Evolutionary conservation across 2,797 vertebrate genomes (phyloP), one percentile per base, ranked within the genome.

Genomic region (Sebastes dallii): DNA sequence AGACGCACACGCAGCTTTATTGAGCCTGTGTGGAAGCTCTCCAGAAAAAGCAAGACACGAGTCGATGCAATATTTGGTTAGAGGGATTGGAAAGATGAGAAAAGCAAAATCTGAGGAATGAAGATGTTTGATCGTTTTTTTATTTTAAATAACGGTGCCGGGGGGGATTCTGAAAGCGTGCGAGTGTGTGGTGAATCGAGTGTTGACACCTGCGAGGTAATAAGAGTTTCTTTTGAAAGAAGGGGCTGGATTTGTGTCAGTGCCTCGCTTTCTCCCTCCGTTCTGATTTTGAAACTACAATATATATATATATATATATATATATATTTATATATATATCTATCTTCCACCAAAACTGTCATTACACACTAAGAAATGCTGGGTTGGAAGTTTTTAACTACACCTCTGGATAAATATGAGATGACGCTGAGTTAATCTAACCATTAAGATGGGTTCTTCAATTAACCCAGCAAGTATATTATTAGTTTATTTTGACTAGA

Each of bases 21-120:
- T 82, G 61, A 88, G 81, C 46, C 75, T 78, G 72, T 76, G 77
- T 88, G 72, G 80, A 89, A 55, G 66, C 84, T 70, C 72, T 85
- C 71, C 86, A 91, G 75, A 84, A 88, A 88, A 84, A 75, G 46
- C 24, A 22, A 66, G 62, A 50, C 56, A 16, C 22, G 3, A 74
- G 67, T 83, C n/a, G 1, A 32, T 71, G 74, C 69, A 59, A 32
- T 83, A 72, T 90, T 87, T 87, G 62, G 64, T 77, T 79, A 72
- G 84, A 71, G 60, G 65, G 77, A 76, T 65, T 86, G 50, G 24
- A 77, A 69, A 59, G 16, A 77, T 4, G 50, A 74, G 20, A 55
- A 20, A 64, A 14, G 14, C 10, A 46, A 9, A 29, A 25, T 75
- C 60, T 72, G 36, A 77, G 55, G 82, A 85, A 83, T 86, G 12